Base-by-base conservation (phyloP, 2,113 vertebrate species). In the Bujurquina vittata region DNA sequence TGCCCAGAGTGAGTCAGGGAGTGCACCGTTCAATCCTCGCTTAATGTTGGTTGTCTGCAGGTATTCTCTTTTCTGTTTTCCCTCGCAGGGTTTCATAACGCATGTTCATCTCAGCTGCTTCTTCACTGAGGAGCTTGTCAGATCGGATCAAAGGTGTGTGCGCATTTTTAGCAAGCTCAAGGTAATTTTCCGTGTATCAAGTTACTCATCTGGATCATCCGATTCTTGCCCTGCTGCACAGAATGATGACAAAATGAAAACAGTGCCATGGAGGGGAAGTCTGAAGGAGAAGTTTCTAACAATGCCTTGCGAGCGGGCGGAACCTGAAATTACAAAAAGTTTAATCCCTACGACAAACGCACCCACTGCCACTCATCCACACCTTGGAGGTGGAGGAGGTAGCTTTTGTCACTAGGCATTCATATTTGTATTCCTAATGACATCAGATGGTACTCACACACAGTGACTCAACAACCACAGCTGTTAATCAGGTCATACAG, bases 291-390 rank as follows among this genome's bases (percentile, higher is more conserved):
- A 79, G 52, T 61, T 55, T 61, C 8, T 29, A 18, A 60, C 11
- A 46, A 29, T 1, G 0, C 5, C 8, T 7, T 2, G 35, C 2
- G 20, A 49, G 23, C 2, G 1, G 22, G 54, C 14, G 18, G 26
- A 69, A 63, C 57, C 73, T 77, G 58, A 81, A 72, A 57, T 6
- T 7, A 14, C 18, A 17, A 58, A 56, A 23, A 2, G 26, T 9
- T 79, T 75, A 83, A 67, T 79, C 29, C 20, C 14, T 22, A 4
- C 22, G 10, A 10, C 35, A 57, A 31, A 84, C 73, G 77, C 81
- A 40, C 72, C 35, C 35, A 40, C 17, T 5, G 15, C 14, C 49
- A 2, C 2, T 7, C 20, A 37, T 18, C 2, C 75, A 62, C 63
- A 75, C 84, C 65, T 78, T 43, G 8, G 22, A 23, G 29, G 31